Evolutionary conservation across 2,797 vertebrate species (phyloP), one percentile per base, ranked within the genome.

Genomic region (Rhinichthys osculus): DNA sequence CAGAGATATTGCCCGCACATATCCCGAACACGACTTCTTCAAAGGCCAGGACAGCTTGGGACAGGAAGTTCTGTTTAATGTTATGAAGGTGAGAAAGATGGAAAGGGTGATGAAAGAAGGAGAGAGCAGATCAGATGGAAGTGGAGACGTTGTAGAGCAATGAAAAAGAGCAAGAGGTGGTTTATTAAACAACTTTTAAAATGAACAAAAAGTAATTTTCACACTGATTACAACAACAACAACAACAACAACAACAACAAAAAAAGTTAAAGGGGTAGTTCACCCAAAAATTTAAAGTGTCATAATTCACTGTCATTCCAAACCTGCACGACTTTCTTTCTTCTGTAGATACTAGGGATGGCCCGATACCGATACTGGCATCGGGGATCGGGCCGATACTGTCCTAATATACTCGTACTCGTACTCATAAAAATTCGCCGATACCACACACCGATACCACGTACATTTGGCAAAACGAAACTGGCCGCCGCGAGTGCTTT

Each of bases 51-150:
- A 99, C 93, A 98, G 98, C 90, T 93, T 97, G 88, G 98, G 98
- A 52, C 98, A 99, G 91, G 98, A 99, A 87, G 98, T 99, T 92
- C 97, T 99, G 90, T 99, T 99, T 94, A 99, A 99, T 23, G 98
- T 99, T 89, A 99, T 99, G 98, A 99, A 99, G 97, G 98, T 90
- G 67, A 81, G 67, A 62, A n/a, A 54, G 35, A 78, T 1, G 10
- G 30, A 81, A 27, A 8, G 38, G 40, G 27, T 23, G 10, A n/a
- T 57, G 6, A 33, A 11, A 57, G 21, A 78, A 42, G 59, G 42
- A 50, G 47, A 17, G 42, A 23, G 67, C 33, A 40, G 33, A 35
- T 52, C 30, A 71, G 21, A 47, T 38, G 13, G 7, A 42, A 33
- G 64, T 33, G 23, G 27, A 50, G 13, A 38, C 47, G 54, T 2